Evolutionary conservation across 1,140 invertebrate species (phyloP), one percentile per base, ranked within the genome.

Genomic region (Drosophila chauvacae): DNA sequence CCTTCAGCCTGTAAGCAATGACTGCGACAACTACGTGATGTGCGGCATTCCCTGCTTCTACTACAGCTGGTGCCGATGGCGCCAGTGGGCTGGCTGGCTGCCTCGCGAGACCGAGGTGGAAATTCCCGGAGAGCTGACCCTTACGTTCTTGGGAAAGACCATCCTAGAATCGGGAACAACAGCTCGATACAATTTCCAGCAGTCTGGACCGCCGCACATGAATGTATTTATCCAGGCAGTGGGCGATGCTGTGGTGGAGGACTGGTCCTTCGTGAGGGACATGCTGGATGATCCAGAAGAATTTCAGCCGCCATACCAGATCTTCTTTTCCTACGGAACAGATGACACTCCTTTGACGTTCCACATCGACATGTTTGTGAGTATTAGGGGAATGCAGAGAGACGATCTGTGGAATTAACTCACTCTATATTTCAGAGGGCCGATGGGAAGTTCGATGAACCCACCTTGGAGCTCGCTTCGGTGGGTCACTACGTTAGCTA

Each of bases 11-110:
- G 94, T 95, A 9, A 82, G 93, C 7, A 91, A 94, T 62, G 94
- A 95, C 60, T 96, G 96, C 84, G 91, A 94, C 16, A 93, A 94
- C 48, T 93, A 95, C 82, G 93, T 96, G 48, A 96, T 95, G 79
- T 97, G 96, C 90, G 96, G 96, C 5, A 91, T 96, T 82, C 96
- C 96, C 18, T 96, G 96, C 91, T 94, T 95, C 66, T 94, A 96
- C 76, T 96, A 96, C 56, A 82, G 81, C 37, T 83, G 45, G 55
- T 57, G 64, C 64, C 35, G 28, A 14, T 41, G 64, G 53, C 65
- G 83, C 6, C 28, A 64, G 7, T 53, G 74, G 28, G 80, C 58
- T 16, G 70, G 64, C 7, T 92, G 79, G 75, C 30, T 91, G 48
- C 73, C 79, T 0, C 79, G 80, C 4, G 44, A 80, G 3, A n/a